phyloP scores from a whole-genome alignment of 2,888 invertebrate species.

The Drosophila leonis region DNA sequence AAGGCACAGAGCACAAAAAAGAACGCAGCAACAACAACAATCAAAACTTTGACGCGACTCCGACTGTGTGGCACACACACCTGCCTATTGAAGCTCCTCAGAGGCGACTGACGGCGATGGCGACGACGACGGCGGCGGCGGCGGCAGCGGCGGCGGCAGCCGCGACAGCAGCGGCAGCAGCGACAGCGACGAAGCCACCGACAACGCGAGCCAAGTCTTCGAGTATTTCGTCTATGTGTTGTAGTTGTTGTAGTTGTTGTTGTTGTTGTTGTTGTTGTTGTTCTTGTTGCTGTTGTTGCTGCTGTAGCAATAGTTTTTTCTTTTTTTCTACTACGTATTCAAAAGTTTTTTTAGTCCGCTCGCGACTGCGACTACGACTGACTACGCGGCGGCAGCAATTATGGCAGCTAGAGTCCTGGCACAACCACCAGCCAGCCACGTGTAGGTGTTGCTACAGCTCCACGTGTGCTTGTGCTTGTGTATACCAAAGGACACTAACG shows the following conservation, averaged over 20 bases:
- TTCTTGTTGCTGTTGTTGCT: conserved; percentile 14
- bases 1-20: conserved; percentile 41
- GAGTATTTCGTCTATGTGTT: conserved; percentile 77
- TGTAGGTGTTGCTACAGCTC: conserved; percentile 35
- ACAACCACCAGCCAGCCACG: conserved; percentile 60
- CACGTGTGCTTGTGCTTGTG: conserved; percentile 28
- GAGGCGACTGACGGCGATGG: conserved; percentile 84
- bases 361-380: conserved; percentile 57
- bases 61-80: conserved; percentile 75
- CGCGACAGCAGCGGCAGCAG: conserved; percentile 43
- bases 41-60: conserved; percentile 59
- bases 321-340: conserved; percentile 42
- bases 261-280: conserved; percentile 19
- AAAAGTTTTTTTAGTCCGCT: conserved; percentile 44
- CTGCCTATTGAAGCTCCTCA: conserved; percentile 85
- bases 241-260: conserved; percentile 22
- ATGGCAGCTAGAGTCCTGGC: conserved; percentile 54
- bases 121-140: conserved; percentile 41
- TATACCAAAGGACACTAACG: conserved; percentile 68
- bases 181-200: conserved; percentile 48
- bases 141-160: conserved; percentile 20
- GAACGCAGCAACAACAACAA: conserved; percentile 29
- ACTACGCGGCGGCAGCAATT: conserved; percentile 66
- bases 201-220: conserved; percentile 61
- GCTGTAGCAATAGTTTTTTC: conserved; percentile 59